These are phyloP conservation scores for Lathronympha strigana DNA, from an alignment of 2,888 invertebrate genomes.

Conservation along the genomic window DNA sequence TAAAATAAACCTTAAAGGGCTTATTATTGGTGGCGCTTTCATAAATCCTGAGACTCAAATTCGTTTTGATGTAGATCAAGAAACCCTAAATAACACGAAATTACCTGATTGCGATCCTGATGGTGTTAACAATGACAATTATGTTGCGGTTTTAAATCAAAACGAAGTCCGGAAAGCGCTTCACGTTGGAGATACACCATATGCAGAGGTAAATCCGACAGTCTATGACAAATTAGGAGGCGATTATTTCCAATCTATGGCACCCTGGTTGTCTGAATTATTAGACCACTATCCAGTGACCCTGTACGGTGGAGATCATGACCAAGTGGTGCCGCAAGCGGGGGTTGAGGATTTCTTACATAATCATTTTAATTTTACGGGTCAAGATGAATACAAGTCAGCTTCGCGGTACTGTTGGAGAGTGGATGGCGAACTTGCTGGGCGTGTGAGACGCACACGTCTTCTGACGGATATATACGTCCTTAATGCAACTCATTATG, in stretches of 20 bases:
- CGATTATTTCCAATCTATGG: slow-evolving; percentile 89
- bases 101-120: not conserved
- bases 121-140: slow-evolving; percentile 49
- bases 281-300: slow-evolving; percentile 85
- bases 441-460: slow-evolving; percentile 85
- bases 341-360: slow-evolving; percentile 88
- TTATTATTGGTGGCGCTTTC: slow-evolving; percentile 43
- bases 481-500: slow-evolving; percentile 88
- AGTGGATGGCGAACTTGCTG: slow-evolving; percentile 83
- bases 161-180: slow-evolving; percentile 85
- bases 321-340: slow-evolving; percentile 91
- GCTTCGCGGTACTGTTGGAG: slow-evolving; percentile 85
- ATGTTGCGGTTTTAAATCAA: slow-evolving; percentile 77
- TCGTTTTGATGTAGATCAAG: not conserved
- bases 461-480: slow-evolving; percentile 86
- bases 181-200: slow-evolving; percentile 89
- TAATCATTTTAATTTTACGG: slow-evolving; percentile 82
- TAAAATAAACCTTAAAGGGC: slow-evolving; percentile 85
- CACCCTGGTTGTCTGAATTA: slow-evolving; percentile 85
- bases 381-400: slow-evolving; percentile 80
- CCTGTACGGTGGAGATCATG: slow-evolving; percentile 92
- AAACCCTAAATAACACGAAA: not conserved
- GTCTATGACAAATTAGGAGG: slow-evolving; percentile 85
- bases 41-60: slow-evolving; percentile 36
- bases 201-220: slow-evolving; percentile 69